Evolutionary conservation across 2,113 vertebrate genomes (phyloP), one percentile per base, ranked within the genome.

Genomic region (Oreocharis arfaki): DNA sequence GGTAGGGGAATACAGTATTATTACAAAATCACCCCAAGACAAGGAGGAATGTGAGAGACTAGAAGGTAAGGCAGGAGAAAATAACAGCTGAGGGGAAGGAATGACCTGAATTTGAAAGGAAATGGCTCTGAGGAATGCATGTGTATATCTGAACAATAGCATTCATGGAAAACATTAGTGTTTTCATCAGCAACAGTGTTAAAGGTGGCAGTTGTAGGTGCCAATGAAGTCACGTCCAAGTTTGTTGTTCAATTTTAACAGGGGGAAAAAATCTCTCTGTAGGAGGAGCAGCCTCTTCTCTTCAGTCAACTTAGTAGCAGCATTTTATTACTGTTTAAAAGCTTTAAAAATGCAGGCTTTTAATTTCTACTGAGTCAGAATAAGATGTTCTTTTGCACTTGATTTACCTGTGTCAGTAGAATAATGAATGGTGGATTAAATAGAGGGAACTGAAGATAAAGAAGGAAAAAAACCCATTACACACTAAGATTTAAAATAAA

Each of bases 41-140:
- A 47, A 47, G 22, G 47, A 81, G 23, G 20, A 81, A 84, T 64
- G 52, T 28, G 41, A 56, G 56, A 59, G 32, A 41, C 35, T 55
- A 32, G 39, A 86, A 39, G 11, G 28, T 20, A 50, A 67, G 30
- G 23, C 56, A 78, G 55, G n/a, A 74, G 33, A 84, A 91, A 79
- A 79, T 68, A 68, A 47, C 9, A 61, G 22, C 32, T 60, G 37
- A 55, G 16, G 47, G 41, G 47, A 70, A 93, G 24, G 37, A 85
- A 49, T 75, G 67, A 82, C 56, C 35, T 79, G 57, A 52, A 82
- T 89, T 74, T 49, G 44, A 73, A 79, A 71, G 57, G 60, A 92
- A 59, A 71, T 64, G 20, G 16, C 33, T 50, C 19, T 37, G 18
- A 39, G 37, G 32, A 61, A 41, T 57, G 22, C 22, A 8, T 57